Conservation (phyloP, 2,888 invertebrate species). For the Pristionchus entomophagus region DNA sequence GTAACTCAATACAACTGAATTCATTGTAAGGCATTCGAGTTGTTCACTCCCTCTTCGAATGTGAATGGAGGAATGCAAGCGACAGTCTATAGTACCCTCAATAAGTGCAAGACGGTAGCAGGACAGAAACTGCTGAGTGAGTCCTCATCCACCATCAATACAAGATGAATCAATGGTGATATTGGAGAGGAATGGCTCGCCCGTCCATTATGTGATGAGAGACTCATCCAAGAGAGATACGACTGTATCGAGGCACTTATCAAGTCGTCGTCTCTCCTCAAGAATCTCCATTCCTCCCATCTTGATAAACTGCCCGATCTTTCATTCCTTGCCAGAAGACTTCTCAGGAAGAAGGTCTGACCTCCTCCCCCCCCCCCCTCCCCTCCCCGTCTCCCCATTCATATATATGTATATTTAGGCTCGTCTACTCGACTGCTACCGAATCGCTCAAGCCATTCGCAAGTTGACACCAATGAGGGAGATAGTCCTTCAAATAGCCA, state of each 20-base stretch:
- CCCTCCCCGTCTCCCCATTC: background rate
- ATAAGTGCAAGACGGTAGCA: constrained; percentile 70
- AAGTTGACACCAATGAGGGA: constrained; percentile 17
- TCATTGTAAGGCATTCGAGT: constrained; percentile 67
- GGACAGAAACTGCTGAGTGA: constrained; percentile 68
- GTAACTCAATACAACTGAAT: constrained; percentile 54
- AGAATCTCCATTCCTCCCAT: background rate
- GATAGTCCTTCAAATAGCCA: background rate
- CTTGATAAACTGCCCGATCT: constrained; percentile 41
- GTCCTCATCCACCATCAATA: background rate
- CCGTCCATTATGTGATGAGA: constrained; percentile 66
- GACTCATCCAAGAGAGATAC: constrained; percentile 63
- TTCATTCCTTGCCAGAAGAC: constrained; percentile 28
- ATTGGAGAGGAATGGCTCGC: constrained; percentile 71
- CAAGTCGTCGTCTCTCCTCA: background rate
- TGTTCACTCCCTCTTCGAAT: constrained; percentile 56
- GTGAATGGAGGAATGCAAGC: constrained; percentile 40
- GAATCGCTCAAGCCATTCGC: constrained; percentile 34
- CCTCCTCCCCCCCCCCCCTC: background rate
- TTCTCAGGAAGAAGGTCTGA: constrained; percentile 26
- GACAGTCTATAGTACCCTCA: constrained; percentile 68
- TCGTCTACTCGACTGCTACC: constrained; percentile 45
- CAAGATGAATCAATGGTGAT: background rate
- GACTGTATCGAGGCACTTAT: constrained; percentile 30
- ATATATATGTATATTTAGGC: background rate